These are phyloP conservation scores for Eriocheir sinensis DNA, from an alignment of 1,140 invertebrate species.

Conservation along the genomic window DNA sequence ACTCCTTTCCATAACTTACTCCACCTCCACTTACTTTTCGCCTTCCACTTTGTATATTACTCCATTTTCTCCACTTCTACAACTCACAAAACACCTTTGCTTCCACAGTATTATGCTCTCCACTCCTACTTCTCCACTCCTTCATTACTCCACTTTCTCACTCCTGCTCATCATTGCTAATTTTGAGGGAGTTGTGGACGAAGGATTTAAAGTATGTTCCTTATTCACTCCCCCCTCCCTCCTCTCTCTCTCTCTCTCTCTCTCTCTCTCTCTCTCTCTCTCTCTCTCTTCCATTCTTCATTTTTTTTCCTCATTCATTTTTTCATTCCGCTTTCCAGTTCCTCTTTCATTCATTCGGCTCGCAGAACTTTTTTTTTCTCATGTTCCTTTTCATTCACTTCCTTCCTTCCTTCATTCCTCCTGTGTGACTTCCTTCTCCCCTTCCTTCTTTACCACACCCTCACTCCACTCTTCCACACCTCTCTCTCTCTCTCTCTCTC, in stretches of 20 bases:
- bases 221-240: not conserved
- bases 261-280: not conserved
- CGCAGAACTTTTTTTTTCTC: not conserved
- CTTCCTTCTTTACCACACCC: not conserved
- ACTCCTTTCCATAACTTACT: no score
- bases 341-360: not conserved
- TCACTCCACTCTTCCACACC: not conserved
- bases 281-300: not conserved
- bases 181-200: no score
- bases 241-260: slow-evolving; percentile 25
- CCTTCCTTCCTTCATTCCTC: not conserved
- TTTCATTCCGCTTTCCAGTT: not conserved
- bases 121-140: no score
- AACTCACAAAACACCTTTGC: not conserved
- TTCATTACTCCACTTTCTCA: no score
- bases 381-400: not conserved
- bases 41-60: no score
- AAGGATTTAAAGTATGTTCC: not conserved
- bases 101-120: no score
- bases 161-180: no score
- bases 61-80: not conserved
- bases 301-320: not conserved
- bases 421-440: not conserved
- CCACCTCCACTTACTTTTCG: no score
- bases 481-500: no score